Conservation (phyloP, 64 coral and sea anemone genomes). For the Hydrozoanthus tunicans region DNA sequence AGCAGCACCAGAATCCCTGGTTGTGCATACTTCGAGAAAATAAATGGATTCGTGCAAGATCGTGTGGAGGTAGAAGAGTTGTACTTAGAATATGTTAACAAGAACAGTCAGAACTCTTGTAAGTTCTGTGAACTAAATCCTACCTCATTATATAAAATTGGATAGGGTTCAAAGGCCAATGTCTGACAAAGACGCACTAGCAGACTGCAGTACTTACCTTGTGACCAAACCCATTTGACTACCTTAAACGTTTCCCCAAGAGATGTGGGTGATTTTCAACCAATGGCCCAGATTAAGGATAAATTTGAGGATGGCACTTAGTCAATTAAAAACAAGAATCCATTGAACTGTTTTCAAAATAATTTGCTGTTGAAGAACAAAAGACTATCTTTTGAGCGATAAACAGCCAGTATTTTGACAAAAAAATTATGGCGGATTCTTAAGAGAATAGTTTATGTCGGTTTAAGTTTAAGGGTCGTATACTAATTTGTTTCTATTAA, state of each 20-base stretch:
- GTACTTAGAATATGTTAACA: conserved; percentile 59
- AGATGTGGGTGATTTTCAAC: conserved; percentile 51
- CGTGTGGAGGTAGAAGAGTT: conserved; percentile 58
- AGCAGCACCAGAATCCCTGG: conserved; percentile 29
- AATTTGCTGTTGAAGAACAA: no score
- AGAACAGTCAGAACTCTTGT: conserved; percentile 40
- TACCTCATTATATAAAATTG: conserved; percentile 30
- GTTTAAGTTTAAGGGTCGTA: no score
- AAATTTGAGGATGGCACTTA: conserved; percentile 29
- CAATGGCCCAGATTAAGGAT: conserved; percentile 49
- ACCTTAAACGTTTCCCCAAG: conserved; percentile 26
- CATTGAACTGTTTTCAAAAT: no score
- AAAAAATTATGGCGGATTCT: no score
- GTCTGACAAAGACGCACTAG: conserved; percentile 47
- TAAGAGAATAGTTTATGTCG: background rate
- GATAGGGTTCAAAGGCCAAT: conserved; percentile 63
- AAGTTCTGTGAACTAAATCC: conserved; percentile 47
- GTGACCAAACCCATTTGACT: background rate
- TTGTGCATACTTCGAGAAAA: conserved; percentile 63
- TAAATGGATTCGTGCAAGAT: conserved; percentile 25
- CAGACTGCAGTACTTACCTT: conserved; percentile 45
- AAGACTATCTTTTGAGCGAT: no score
- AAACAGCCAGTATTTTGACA: no score
- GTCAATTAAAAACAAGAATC: conserved; percentile 11
- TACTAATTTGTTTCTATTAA: no score